Evolutionary conservation across 2,888 invertebrate species (phyloP), one percentile per base, ranked within the genome.

Genomic region (Deilephila porcellus): DNA sequence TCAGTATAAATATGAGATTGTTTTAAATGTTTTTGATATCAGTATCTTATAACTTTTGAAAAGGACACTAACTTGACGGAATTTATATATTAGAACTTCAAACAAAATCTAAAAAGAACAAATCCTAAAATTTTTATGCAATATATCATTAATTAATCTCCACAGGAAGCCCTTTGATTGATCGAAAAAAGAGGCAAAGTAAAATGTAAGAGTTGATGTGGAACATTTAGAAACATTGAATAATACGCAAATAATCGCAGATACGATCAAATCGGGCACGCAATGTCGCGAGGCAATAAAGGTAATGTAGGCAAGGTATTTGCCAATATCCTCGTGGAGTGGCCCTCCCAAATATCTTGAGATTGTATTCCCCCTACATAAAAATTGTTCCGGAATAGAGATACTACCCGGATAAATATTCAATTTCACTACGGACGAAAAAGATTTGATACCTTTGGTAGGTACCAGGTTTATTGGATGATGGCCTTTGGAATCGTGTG

Each of bases 401-500:
- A 94, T 93, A 94, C 91, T 93, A 92, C 90, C 92, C 93, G 92
- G 94, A 94, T 94, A 94, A 94, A 94, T 94, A 94, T 94, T 94
- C 94, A 94, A 94, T 94, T 94, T 94, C 93, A 92, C 90, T 93
- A 91, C 91, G 93, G 93, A 93, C 93, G 93, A 93, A 91, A 92
- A 92, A 94, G 94, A 94, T 94, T 94, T 94, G 93, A 94, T 94
- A 94, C 94, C 93, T 93, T 90, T 90, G 90, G 90, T 93, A 92
- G 90, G 88, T 90, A 91, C 89, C 88, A 89, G 90, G 90, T 92
- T 94, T 94, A 94, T 94, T 93, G 93, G 93, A 93, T 93, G 92
- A 93, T 92, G 88, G 92, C 91, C 90, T 91, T 93, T 91, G 91
- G 93, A 94, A 93, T 91, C 90, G 91, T 88, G 88, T 91, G 91